Conservation (phyloP, 2,797 vertebrate genomes). For the Argya squamiceps region DNA sequence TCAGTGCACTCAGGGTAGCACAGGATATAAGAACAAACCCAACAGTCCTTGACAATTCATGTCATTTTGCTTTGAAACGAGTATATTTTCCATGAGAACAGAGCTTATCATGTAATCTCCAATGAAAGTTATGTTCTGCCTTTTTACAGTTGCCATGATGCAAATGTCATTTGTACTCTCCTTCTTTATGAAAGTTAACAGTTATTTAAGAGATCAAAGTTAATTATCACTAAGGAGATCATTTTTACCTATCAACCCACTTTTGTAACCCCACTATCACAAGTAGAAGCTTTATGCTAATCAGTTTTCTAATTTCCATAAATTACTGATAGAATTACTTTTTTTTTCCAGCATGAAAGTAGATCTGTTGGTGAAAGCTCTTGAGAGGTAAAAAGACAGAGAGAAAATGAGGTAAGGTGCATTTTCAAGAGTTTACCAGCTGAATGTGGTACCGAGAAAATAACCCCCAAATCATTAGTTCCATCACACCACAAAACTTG, state of each 20-base stretch:
- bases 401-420: constrained; percentile 7
- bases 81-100: constrained; percentile 47
- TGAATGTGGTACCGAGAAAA: constrained; percentile 26
- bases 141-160: constrained; percentile 62
- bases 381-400: constrained; percentile 38
- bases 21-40: constrained; percentile 16
- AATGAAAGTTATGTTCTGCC: constrained; percentile 62
- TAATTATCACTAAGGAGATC: constrained; percentile 77
- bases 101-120: constrained; percentile 62
- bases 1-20: constrained; percentile 5
- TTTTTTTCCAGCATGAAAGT: constrained; percentile 44
- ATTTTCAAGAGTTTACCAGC: constrained; percentile 30
- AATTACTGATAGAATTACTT: constrained; percentile 68
- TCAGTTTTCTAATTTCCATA: constrained; percentile 74
- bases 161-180: constrained; percentile 64
- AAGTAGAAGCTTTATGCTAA: constrained; percentile 74
- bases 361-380: constrained; percentile 69
- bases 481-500: constrained; percentile 19
- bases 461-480: constrained; percentile 32
- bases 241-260: constrained; percentile 74
- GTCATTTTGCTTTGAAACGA: constrained; percentile 57
- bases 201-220: constrained; percentile 75
- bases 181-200: constrained; percentile 70
- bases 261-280: constrained; percentile 73
- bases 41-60: constrained; percentile 45